Evolutionary conservation across 1,140 invertebrate species (phyloP).

Genomic region (Acyrthosiphon pisum): DNA sequence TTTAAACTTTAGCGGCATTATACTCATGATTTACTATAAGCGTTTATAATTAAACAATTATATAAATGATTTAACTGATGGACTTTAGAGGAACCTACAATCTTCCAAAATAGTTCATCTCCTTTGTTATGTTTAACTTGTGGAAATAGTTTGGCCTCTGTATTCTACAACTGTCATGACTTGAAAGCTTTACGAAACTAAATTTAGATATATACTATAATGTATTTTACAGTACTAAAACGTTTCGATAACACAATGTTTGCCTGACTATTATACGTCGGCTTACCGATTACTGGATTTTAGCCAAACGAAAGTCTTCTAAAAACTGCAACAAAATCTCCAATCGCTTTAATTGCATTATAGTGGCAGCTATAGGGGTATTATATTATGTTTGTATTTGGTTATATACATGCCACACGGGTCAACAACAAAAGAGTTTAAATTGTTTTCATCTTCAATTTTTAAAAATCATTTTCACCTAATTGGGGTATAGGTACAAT

Average conservation of each 20-base stretch:
- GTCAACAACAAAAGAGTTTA: not conserved
- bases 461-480: not conserved
- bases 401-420: not conserved
- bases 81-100: conserved; percentile 8
- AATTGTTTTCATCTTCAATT: not conserved
- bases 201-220: conserved; percentile 28
- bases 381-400: not conserved
- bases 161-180: not conserved
- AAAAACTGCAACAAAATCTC: not conserved
- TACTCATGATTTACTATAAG: not conserved
- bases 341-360: not conserved
- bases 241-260: not conserved
- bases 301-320: conserved; percentile 14
- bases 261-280: not conserved
- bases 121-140: not conserved
- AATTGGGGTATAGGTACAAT: not conserved
- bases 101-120: conserved; percentile 8
- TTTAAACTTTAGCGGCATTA: not conserved
- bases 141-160: not conserved
- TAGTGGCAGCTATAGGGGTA: not conserved
- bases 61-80: conserved; percentile 9
- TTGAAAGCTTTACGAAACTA: conserved; percentile 2
- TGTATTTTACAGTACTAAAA: conserved; percentile 19
- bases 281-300: conserved; percentile 13
- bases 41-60: not conserved